Base-by-base conservation (phyloP, 2,888 invertebrate species). In the Chironomus riparius region DNA sequence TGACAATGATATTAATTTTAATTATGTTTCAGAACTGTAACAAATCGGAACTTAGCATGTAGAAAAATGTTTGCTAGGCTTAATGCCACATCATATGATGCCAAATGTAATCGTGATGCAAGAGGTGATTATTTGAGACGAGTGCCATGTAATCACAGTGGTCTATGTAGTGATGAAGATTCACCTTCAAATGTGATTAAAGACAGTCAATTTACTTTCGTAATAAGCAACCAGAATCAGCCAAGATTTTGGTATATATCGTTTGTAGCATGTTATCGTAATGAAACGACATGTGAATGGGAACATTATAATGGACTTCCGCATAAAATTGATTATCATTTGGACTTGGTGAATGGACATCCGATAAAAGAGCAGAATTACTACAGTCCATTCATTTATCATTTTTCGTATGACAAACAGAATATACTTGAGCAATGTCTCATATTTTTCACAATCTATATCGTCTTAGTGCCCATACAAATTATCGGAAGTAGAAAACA, bases 221-320 rank as follows among this genome's bases (percentile, higher is more conserved):
- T 92, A 78, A 92, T 98, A 77, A 91, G 94, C 82, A 93, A 97
- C 84, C 89, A 92, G 77, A 90, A 91, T 79, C 93, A 95, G 82
- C 96, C 98, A 77, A 92, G 95, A 81, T 97, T 96, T 84, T 97
- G 97, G 97, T 98, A 97, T 85, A 87, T 98, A 78, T 96, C 97
- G 78, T 87, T 98, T 84, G 96, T 97, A 47, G 91, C 97, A 24
- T 98, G 98, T 84, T 93, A 93, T 82, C 88, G 93, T 78, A 90
- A 95, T 82, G 88, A 87, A 77, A 87, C 87, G 4, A 90, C 91
- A 1, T 97, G 96, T 81, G 87, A 90, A 77, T 97, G 96, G 96
- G 91, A 91, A 79, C 89, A 94, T 80, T 91, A 91, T 78, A 86
- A 88, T 78, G 86, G 88, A 21, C 7, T 18, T 47, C 62, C 72